Conservation (phyloP, 2,888 invertebrate genomes). For the Spilosoma lubricipeda region DNA sequence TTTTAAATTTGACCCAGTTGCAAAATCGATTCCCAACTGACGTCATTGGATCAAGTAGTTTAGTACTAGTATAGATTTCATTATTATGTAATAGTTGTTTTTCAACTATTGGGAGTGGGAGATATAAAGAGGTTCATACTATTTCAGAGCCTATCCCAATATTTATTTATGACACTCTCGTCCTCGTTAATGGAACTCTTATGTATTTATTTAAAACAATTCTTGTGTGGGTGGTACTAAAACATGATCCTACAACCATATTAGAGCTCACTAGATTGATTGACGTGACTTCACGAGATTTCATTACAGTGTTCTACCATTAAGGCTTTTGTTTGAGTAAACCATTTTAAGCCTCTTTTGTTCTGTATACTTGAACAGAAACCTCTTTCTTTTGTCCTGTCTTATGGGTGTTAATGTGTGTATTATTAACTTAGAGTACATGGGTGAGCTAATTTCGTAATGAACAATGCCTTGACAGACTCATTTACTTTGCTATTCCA, state of each 20-base stretch:
- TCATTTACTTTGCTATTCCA: constrained; percentile 5
- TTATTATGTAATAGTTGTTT: background rate
- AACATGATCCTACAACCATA: constrained; percentile 49
- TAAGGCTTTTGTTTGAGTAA: constrained; percentile 57
- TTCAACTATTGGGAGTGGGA: background rate
- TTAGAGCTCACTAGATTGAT: constrained; percentile 61
- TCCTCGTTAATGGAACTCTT: constrained; percentile 7
- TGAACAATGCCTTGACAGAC: constrained; percentile 5
- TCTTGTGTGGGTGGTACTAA: constrained; percentile 36
- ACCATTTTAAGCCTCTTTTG: constrained; percentile 53
- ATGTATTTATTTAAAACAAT: background rate
- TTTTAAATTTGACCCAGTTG: background rate
- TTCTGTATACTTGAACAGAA: constrained; percentile 24
- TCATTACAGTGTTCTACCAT: constrained; percentile 61
- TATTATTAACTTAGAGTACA: constrained; percentile 12
- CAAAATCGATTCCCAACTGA: background rate
- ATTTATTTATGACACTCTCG: background rate
- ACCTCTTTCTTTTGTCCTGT: constrained; percentile 27
- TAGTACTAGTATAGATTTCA: background rate
- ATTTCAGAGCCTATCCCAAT: background rate
- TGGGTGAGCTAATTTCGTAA: constrained; percentile 12
- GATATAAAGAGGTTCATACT: background rate
- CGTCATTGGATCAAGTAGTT: background rate
- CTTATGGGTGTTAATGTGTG: constrained; percentile 22
- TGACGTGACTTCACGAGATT: constrained; percentile 57